Percentiles rank a stretch among this genome's conserved stretches.
phyloP scores from a whole-genome alignment of 2,888 invertebrate genomes.

The Gnatocerus cornutus region DNA sequence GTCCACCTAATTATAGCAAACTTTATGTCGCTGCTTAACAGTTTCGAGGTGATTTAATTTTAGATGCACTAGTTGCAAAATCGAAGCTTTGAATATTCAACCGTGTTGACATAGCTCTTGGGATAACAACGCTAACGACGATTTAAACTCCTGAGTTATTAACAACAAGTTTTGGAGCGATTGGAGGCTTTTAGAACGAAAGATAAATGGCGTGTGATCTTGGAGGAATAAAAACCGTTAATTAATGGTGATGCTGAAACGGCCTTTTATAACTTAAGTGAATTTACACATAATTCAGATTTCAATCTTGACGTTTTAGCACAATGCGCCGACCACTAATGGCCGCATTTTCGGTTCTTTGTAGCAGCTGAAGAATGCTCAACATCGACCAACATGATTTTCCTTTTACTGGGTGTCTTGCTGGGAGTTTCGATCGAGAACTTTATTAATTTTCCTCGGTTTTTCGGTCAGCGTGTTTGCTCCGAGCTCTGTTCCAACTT shows the following conservation, averaged over 20 bases:
- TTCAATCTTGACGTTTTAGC: slow-evolving; percentile 45
- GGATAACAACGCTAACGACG: slow-evolving; percentile 11
- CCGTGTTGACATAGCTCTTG: slow-evolving; percentile 18
- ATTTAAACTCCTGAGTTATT: slow-evolving; percentile 20
- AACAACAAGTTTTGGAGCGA: slow-evolving; percentile 13
- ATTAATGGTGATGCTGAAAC: slow-evolving; percentile 32
- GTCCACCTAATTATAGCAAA: slow-evolving; percentile 39
- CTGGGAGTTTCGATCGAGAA: slow-evolving; percentile 29
- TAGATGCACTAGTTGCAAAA: slow-evolving; percentile 30
- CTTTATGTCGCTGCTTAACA: slow-evolving; percentile 34
- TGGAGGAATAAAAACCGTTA: slow-evolving; percentile 34
- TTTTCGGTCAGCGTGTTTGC: slow-evolving; percentile 10
- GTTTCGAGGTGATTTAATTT: slow-evolving; percentile 32
- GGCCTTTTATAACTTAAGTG: slow-evolving; percentile 37
- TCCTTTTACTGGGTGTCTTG: slow-evolving; percentile 41
- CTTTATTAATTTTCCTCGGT: slow-evolving; percentile 34
- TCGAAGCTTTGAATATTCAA: slow-evolving; percentile 33
- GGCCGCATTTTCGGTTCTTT: slow-evolving; percentile 39
- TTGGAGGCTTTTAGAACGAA: slow-evolving; percentile 22
- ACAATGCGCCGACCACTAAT: slow-evolving; percentile 41
- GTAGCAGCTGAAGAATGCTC: slow-evolving; percentile 38
- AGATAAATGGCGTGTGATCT: slow-evolving; percentile 41
- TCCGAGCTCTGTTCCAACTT: slow-evolving; percentile 18
- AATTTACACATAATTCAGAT: slow-evolving; percentile 43
- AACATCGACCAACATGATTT: slow-evolving; percentile 41